Percentiles rank a stretch among this genome's conserved stretches.
These are phyloP conservation scores for Drymonia ruficornis DNA, from an alignment of 2,888 invertebrate genomes.

Conservation along the genomic window DNA sequence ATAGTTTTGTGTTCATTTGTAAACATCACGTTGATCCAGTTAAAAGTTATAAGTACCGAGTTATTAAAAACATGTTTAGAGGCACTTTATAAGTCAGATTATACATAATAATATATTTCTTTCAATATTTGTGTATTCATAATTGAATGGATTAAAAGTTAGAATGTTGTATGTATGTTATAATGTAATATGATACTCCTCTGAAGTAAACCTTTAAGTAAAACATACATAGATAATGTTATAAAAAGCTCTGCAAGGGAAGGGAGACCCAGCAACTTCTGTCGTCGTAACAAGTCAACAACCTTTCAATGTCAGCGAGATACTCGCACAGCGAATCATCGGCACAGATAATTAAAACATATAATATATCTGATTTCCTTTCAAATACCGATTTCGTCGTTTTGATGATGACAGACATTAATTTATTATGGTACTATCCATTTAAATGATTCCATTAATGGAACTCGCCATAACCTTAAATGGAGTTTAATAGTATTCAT, in stretches of 20 bases:
- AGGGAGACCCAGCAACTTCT: constrained; percentile 61
- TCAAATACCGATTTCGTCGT: constrained; percentile 47
- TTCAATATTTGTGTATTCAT: background rate
- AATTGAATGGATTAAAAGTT: constrained; percentile 6
- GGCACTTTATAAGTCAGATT: too few species aligned
- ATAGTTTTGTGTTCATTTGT: too few species aligned
- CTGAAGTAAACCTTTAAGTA: constrained; percentile 12
- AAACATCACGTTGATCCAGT: too few species aligned
- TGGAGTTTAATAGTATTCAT: constrained; percentile 51
- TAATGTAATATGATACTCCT: constrained; percentile 19
- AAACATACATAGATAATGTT: constrained; percentile 24
- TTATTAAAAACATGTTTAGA: too few species aligned
- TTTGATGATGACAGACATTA: constrained; percentile 47
- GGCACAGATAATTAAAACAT: constrained; percentile 58
- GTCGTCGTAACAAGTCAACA: constrained; percentile 69
- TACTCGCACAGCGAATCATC: constrained; percentile 62
- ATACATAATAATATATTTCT: too few species aligned
- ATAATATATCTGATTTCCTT: constrained; percentile 54
- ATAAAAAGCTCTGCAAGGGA: constrained; percentile 52
- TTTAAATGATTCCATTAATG: constrained; percentile 47
- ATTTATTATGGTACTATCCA: constrained; percentile 47
- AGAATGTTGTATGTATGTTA: constrained; percentile 11
- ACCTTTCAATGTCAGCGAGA: constrained; percentile 78
- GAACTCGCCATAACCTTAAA: constrained; percentile 47
- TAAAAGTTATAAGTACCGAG: too few species aligned